Evolutionary conservation across 2,888 invertebrate species (phyloP).

Genomic region (Nebria brevicollis): DNA sequence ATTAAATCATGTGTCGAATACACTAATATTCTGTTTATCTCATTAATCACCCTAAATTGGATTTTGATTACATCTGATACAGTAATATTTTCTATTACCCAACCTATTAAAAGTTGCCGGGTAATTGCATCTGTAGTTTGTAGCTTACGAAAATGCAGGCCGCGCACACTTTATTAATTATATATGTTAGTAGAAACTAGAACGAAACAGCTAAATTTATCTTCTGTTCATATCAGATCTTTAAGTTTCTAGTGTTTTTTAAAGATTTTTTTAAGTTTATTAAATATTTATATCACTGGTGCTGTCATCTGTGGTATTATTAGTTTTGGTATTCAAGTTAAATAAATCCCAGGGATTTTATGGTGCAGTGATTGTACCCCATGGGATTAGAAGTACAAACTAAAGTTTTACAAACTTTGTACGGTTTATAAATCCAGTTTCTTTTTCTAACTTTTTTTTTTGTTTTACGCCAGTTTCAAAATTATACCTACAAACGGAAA

Average conservation of each 20-base stretch:
- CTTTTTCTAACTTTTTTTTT: not conserved
- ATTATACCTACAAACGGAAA: not conserved
- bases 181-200: not conserved
- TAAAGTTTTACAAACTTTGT: not conserved
- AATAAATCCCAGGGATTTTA: too few relatives aligned
- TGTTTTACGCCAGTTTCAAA: not conserved
- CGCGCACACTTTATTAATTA: not conserved
- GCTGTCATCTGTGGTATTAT: too few relatives aligned
- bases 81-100: slow-evolving; percentile 17
- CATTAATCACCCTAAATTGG: slow-evolving; percentile 27
- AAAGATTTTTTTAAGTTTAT: too few relatives aligned
- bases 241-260: too few relatives aligned
- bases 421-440: too few relatives aligned
- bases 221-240: not conserved
- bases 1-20: slow-evolving; percentile 16
- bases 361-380: not conserved
- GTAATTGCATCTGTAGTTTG: not conserved
- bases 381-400: not conserved
- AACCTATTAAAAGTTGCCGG: not conserved
- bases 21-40: slow-evolving; percentile 11
- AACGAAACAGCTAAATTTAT: not conserved
- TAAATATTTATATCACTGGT: too few relatives aligned
- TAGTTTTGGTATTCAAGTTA: too few relatives aligned
- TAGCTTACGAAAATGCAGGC: not conserved
- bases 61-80: slow-evolving; percentile 35